These are phyloP conservation scores for Copsychus sechellarum DNA, from an alignment of 2,113 vertebrate genomes.

Conservation along the genomic window DNA sequence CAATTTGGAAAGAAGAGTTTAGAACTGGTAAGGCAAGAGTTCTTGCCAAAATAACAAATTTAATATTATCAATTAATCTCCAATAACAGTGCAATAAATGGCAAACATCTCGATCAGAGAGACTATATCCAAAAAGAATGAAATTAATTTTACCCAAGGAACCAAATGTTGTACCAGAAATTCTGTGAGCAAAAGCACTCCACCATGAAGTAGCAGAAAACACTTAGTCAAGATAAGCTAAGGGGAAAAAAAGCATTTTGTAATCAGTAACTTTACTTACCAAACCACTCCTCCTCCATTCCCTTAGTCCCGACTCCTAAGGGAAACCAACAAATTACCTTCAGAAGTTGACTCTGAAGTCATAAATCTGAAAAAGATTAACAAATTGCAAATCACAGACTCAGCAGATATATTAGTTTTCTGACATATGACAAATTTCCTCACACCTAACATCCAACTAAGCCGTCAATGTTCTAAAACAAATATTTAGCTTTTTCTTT, in stretches of 20 bases:
- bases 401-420: not conserved
- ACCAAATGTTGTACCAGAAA: not conserved
- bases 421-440: not conserved
- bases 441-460: not conserved
- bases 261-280: not conserved
- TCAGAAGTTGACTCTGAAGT: not conserved
- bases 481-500: not conserved
- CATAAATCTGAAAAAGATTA: not conserved
- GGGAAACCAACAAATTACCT: not conserved
- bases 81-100: not conserved
- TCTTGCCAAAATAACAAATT: not conserved
- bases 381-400: not conserved
- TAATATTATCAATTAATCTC: not conserved
- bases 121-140: not conserved
- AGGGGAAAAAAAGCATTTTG: rapidly evolving
- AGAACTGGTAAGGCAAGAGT: not conserved
- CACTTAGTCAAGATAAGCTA: not conserved
- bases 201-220: not conserved
- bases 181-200: not conserved
- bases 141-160: not conserved
- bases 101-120: rapidly evolving
- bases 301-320: not conserved
- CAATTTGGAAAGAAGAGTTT: not conserved
- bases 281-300: not conserved
- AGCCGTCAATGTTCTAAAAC: not conserved